These are phyloP conservation scores for Apotomis capreana DNA, from an alignment of 2,888 invertebrate species.

Conservation along the genomic window DNA sequence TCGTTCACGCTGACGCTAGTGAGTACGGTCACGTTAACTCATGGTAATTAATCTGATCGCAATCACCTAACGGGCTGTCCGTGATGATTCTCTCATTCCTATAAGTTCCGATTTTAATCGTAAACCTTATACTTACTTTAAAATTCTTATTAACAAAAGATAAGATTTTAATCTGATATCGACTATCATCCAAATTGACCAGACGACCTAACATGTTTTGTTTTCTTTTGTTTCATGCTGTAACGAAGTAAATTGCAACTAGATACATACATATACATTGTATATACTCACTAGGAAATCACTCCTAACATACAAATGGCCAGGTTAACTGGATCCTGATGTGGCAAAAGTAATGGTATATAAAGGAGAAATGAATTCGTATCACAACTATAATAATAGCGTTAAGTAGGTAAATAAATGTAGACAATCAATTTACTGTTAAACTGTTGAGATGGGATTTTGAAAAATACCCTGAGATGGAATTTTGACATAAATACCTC, in stretches of 20 bases:
- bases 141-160: too few species aligned
- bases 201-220: too few species aligned
- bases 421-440: constrained; percentile 17
- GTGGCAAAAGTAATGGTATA: background rate
- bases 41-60: too few species aligned
- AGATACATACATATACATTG: constrained; percentile 3
- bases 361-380: constrained; percentile 16
- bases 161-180: too few species aligned
- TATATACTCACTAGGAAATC: constrained; percentile 26
- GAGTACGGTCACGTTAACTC: too few species aligned
- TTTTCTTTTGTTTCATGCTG: background rate
- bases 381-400: constrained; percentile 30
- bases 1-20: too few species aligned
- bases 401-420: constrained; percentile 41
- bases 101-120: too few species aligned
- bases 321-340: constrained; percentile 13
- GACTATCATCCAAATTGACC: too few species aligned
- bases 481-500: too few species aligned
- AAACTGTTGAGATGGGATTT: constrained; percentile 21
- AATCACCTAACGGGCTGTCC: too few species aligned
- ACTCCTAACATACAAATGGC: constrained; percentile 27
- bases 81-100: too few species aligned
- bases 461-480: background rate
- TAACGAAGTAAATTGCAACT: background rate
- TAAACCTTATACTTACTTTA: too few species aligned